Conservation (phyloP, 2,797 vertebrate genomes). For the Anabacerthia variegaticeps region DNA sequence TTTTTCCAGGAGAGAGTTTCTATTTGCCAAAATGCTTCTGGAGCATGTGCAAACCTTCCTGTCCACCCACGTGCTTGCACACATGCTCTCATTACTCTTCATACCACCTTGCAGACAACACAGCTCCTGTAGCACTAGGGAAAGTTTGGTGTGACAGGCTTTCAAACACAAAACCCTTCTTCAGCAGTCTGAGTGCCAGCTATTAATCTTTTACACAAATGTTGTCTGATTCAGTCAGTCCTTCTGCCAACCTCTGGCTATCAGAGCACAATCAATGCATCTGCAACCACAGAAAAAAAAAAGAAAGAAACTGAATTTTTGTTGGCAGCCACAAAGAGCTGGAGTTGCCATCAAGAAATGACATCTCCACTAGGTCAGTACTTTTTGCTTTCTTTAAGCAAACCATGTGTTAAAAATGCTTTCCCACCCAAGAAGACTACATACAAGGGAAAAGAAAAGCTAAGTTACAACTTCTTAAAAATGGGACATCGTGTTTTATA, state of each 20-base stretch:
- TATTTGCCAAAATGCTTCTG: not conserved
- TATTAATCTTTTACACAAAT: not conserved
- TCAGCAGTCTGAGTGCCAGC: not conserved
- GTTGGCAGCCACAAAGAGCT: not conserved
- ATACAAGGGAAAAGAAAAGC: not conserved
- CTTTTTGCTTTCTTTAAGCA: not conserved
- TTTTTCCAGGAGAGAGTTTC: not conserved
- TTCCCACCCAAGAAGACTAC: not conserved
- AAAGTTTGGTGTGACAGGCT: not conserved
- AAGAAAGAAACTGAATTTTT: not conserved
- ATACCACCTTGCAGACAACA: not conserved
- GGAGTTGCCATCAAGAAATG: not conserved
- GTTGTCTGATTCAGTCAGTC: not conserved
- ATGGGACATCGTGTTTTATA: not conserved
- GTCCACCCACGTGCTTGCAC: not conserved
- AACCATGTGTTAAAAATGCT: conserved; percentile 5
- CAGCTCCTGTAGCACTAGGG: not conserved
- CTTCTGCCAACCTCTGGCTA: not conserved
- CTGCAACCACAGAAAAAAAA: not conserved
- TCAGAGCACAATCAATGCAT: not conserved
- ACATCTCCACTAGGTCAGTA: not conserved
- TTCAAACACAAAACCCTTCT: not conserved
- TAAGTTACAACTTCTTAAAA: conserved; percentile 36
- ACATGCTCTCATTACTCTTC: not conserved
- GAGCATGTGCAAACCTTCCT: not conserved